Evolutionary conservation across 35 echinoderm and acorn worm genomes (phyloP).

Genomic region (Lytechinus variegatus): DNA sequence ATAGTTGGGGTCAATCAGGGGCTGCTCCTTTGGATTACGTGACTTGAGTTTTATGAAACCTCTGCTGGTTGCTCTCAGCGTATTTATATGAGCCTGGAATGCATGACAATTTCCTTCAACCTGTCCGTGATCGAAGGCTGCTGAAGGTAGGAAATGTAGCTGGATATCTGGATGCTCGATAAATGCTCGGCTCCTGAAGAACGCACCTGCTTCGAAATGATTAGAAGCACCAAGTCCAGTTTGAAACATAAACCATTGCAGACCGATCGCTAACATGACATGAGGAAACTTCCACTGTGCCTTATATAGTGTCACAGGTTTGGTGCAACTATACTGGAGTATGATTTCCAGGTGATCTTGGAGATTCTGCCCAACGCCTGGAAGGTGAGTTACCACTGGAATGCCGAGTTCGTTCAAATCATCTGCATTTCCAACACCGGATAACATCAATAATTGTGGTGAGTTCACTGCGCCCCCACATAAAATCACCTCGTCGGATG

Average conservation of each 20-base stretch:
- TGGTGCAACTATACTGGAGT: constrained; percentile 79
- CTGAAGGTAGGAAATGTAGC: constrained; percentile 91
- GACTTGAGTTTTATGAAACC: constrained; percentile 81
- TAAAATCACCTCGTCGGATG: constrained; percentile 79
- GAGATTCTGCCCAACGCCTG: constrained; percentile 91
- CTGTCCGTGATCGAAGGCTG: constrained; percentile 82
- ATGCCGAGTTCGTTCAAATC: constrained; percentile 76
- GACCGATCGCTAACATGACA: constrained; percentile 87
- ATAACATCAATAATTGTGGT: constrained; percentile 90
- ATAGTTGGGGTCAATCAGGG: constrained; percentile 90
- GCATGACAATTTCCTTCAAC: constrained; percentile 75
- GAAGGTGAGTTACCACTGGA: constrained; percentile 79
- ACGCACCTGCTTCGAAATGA: constrained; percentile 88
- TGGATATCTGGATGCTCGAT: constrained; percentile 88
- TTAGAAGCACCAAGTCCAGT: constrained; percentile 81
- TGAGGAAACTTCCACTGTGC: constrained; percentile 99
- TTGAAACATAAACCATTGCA: constrained; percentile 90
- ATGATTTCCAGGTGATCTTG: constrained; percentile 94
- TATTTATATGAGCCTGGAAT: constrained; percentile 82
- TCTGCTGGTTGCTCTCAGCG: constrained; percentile 71
- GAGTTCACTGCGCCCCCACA: constrained; percentile 88
- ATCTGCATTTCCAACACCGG: constrained; percentile 94
- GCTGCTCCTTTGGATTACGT: constrained; percentile 63
- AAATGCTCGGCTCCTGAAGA: constrained; percentile 79
- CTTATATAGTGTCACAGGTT: constrained; percentile 88